Evolutionary conservation across 2,797 vertebrate genomes (phyloP).

Genomic region (Coluber constrictor): DNA sequence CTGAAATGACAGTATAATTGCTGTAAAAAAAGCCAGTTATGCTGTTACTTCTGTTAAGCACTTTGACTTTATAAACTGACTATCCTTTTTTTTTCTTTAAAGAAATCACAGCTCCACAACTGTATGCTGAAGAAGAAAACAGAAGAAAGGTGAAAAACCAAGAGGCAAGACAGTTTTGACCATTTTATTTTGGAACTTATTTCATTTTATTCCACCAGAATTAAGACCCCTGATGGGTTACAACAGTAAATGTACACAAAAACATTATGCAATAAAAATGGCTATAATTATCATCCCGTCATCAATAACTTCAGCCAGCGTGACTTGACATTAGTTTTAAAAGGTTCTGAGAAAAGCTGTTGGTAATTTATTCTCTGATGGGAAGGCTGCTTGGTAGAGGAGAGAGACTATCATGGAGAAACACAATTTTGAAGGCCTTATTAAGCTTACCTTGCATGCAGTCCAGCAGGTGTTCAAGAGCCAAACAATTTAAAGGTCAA

Average conservation of each 20-base stretch:
- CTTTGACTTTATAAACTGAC: slow-evolving; percentile 8
- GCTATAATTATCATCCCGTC: not conserved
- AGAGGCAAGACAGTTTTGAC: not conserved
- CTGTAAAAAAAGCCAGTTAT: not conserved
- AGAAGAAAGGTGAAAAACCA: not conserved
- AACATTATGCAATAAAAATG: not conserved
- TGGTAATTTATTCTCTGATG: not conserved
- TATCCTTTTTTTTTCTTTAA: not conserved
- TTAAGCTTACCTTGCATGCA: not conserved
- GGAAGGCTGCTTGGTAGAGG: not conserved
- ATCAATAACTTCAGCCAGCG: not conserved
- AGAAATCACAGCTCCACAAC: not conserved
- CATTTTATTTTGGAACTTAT: not conserved
- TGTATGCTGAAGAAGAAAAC: not conserved
- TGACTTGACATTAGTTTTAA: not conserved
- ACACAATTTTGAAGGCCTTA: not conserved
- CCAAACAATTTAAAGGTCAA: not conserved
- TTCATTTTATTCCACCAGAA: not conserved
- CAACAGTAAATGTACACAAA: not conserved
- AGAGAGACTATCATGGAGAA: not conserved
- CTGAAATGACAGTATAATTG: slow-evolving; percentile 26
- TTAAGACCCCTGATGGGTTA: not conserved
- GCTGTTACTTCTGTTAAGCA: slow-evolving; percentile 3
- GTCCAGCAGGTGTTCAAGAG: not conserved
- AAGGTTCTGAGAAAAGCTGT: not conserved